Evolutionary conservation across 2,113 vertebrate species (phyloP).

Genomic region (Chinchilla lanigera): DNA sequence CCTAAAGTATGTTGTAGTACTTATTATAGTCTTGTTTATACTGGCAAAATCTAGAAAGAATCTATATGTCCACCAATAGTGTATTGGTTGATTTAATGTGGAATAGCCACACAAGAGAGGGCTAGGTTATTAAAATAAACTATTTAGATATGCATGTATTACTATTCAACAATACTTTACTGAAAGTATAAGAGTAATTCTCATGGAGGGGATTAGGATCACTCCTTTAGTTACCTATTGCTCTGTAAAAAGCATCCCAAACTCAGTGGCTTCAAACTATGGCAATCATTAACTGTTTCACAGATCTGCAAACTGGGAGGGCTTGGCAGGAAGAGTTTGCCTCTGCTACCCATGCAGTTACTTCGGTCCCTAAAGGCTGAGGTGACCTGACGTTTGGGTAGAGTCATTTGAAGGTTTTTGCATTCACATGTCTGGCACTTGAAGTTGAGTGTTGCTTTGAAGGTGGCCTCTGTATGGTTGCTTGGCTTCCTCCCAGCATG

Average conservation of each 20-base stretch:
- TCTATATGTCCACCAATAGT: neutral
- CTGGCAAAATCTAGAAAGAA: neutral
- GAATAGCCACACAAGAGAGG: neutral
- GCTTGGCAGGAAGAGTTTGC: neutral
- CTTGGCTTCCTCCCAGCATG: neutral
- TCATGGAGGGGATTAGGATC: neutral
- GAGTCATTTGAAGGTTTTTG: neutral
- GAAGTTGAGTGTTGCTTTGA: neutral
- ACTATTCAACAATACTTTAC: neutral
- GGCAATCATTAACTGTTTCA: neutral
- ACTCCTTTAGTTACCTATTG: neutral
- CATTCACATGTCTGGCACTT: neutral
- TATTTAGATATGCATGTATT: neutral
- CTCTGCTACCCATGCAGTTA: neutral
- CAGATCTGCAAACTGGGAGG: neutral
- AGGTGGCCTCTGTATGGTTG: neutral
- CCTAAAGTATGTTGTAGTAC: neutral
- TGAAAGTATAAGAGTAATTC: slow-evolving; percentile 23
- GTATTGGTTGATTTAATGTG: neutral
- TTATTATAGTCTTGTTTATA: neutral
- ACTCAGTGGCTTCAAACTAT: neutral
- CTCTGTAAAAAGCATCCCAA: neutral
- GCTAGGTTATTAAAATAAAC: neutral
- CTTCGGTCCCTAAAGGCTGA: neutral
- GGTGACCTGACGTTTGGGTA: neutral